phyloP scores from a whole-genome alignment of 2,797 vertebrate species.

The Rhincodon typus region DNA sequence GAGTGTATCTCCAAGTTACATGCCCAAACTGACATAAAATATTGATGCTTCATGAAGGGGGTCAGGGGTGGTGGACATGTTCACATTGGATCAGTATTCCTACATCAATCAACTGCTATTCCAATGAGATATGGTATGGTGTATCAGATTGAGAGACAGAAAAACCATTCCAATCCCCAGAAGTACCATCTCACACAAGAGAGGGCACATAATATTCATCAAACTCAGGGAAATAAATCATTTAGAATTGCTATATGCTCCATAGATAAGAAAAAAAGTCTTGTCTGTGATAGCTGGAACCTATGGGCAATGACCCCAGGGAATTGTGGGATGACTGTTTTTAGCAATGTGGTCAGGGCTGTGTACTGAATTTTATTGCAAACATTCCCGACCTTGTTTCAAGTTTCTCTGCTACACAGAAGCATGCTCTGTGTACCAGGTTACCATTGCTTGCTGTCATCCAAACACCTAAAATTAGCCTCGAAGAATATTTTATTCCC shows the following conservation, averaged over 20 bases:
- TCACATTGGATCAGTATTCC: background rate
- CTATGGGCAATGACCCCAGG: background rate
- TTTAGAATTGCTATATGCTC: background rate
- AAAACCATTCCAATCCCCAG: background rate
- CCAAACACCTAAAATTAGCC: constrained; percentile 25
- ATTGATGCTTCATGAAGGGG: background rate
- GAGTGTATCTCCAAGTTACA: background rate
- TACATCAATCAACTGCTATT: background rate
- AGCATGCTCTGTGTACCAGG: constrained; percentile 12
- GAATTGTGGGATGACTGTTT: constrained; percentile 16
- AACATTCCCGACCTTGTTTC: constrained; percentile 26
- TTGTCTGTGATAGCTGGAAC: background rate
- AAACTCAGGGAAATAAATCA: background rate
- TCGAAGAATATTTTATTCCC: constrained; percentile 1
- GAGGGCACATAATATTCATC: background rate
- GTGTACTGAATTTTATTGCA: constrained; percentile 17
- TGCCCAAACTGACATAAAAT: background rate
- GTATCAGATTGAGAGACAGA: background rate
- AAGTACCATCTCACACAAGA: background rate
- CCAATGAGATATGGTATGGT: background rate
- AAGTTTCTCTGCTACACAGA: constrained; percentile 9
- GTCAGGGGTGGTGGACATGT: background rate
- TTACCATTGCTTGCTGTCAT: background rate
- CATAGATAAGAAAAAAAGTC: background rate
- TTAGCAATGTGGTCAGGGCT: constrained; percentile 20